Base-by-base conservation (phyloP, 2,113 vertebrate species). In the Phylloscopus trochilus region DNA sequence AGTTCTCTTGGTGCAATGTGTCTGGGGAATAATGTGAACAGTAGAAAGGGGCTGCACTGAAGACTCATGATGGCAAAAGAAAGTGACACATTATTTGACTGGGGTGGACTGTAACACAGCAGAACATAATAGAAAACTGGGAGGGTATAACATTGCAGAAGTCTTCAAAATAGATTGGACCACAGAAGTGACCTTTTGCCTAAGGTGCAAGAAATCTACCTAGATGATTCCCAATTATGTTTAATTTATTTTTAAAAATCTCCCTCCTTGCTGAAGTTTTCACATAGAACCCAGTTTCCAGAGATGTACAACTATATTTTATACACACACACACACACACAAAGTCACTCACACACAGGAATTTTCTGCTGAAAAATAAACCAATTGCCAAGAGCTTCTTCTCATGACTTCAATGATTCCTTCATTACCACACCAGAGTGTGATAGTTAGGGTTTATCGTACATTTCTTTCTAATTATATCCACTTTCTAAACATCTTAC, bases 401-500 rank as follows among this genome's bases (percentile, higher is more conserved):
- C 23, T 84, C 13, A 8, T 72, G 27, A 49, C 26, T 85, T 87
- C 83, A 82, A 51, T 58, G 21, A 14, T 60, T 95, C 56, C 52
- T 94, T 87, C 70, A 55, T 78, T 91, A 78, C 16, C 33, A 70
- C 35, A 89, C 2, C 30, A 28, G 28, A 83, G 21, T 56, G 43
- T 44, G 56, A 72, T 73, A 69, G 41, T 81, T 81, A 46, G 33
- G 31, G 11, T 86, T 86, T 85, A 62, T 69, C 16, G 46, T 31
- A 66, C 20, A 26, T 31, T 94, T 95, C 19, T 88, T 85, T 90
- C 44, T 69, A 89, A 37, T 82, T 87, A 52, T 41, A 67, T 17
- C 19, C 11, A 23, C 82, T 85, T 85, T 90, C 85, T 77, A 79
- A 69, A 70, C 41, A 37, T 83, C 63, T 90, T 66, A 49, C 43